These are phyloP conservation scores for Cyclura pinguis DNA, from an alignment of 2,797 vertebrate species.

Conservation along the genomic window DNA sequence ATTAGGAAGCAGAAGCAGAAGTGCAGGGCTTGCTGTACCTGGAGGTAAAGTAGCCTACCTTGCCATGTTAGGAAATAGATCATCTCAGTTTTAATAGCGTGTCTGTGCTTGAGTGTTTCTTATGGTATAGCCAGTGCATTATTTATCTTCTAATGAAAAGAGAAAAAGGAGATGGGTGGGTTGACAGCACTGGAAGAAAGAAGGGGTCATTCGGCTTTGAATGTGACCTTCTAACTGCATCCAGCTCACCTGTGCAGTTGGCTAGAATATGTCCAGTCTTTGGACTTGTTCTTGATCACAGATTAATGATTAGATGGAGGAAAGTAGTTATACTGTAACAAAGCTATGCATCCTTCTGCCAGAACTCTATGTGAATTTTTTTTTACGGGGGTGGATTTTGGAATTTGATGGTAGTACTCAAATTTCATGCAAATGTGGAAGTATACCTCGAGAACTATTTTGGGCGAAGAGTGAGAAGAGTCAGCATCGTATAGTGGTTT, in stretches of 20 bases:
- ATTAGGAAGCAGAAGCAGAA: conserved; percentile 74
- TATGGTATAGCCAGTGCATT: conserved; percentile 75
- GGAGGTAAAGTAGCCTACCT: conserved; percentile 78
- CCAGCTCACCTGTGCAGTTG: conserved; percentile 15
- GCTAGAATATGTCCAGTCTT: not conserved
- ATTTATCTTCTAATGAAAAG: conserved; percentile 73
- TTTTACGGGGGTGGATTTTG: not conserved
- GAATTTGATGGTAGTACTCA: not conserved
- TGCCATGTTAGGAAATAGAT: conserved; percentile 79
- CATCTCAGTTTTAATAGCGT: conserved; percentile 79
- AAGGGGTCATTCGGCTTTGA: conserved; percentile 39
- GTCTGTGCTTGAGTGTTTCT: conserved; percentile 76
- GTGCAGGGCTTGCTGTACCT: conserved; percentile 76
- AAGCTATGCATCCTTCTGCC: not conserved
- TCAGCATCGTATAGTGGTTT: too few species aligned
- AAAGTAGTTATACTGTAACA: not conserved
- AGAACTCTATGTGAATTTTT: not conserved
- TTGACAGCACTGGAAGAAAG: conserved; percentile 55
- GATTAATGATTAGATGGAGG: conserved; percentile 2
- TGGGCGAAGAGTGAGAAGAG: too few species aligned
- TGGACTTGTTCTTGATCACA: not conserved
- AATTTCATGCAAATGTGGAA: not conserved
- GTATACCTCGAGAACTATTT: not conserved
- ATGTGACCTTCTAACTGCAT: conserved; percentile 58
- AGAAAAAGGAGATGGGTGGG: conserved; percentile 65